Conservation (phyloP, 2,797 vertebrate species). For the Hyperoplus lanceolatus region DNA sequence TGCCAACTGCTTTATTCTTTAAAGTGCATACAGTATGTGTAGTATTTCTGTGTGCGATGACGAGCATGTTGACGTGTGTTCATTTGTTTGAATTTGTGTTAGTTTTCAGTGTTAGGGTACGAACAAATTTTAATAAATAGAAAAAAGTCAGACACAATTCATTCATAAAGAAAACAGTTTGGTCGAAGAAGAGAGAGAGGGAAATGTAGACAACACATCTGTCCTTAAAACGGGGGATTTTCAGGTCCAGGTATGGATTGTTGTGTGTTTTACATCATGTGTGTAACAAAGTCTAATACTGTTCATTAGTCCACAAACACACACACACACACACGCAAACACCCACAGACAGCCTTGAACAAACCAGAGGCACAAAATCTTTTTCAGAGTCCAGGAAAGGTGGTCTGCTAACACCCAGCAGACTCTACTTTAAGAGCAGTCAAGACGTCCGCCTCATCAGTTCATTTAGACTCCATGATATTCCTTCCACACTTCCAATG, state of each 20-base stretch:
- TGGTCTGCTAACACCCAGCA: background rate
- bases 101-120: constrained; percentile 30
- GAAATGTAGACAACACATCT: constrained; percentile 52
- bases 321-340: constrained; percentile 67
- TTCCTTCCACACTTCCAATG: background rate
- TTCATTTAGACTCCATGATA: constrained; percentile 1
- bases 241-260: constrained; percentile 26
- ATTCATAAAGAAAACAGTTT: constrained; percentile 69
- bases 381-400: constrained; percentile 15
- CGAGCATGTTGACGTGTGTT: background rate
- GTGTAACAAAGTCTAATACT: constrained; percentile 64
- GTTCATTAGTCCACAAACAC: constrained; percentile 71
- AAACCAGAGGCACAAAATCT: constrained; percentile 68
- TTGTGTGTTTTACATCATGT: constrained; percentile 50
- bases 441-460: background rate
- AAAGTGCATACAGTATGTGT: constrained; percentile 29
- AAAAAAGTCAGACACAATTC: constrained; percentile 77
- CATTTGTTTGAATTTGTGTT: background rate
- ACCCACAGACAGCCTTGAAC: constrained; percentile 42
- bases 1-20: constrained; percentile 8
- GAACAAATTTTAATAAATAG: constrained; percentile 86
- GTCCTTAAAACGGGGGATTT: constrained; percentile 17
- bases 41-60: background rate
- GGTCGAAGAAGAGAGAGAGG: constrained; percentile 64
- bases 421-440: constrained; percentile 23